Percentiles rank a stretch among this genome's conserved stretches.
These are phyloP conservation scores for Aphelenchoides avenae DNA, from an alignment of 1,140 invertebrate genomes.

Conservation along the genomic window DNA sequence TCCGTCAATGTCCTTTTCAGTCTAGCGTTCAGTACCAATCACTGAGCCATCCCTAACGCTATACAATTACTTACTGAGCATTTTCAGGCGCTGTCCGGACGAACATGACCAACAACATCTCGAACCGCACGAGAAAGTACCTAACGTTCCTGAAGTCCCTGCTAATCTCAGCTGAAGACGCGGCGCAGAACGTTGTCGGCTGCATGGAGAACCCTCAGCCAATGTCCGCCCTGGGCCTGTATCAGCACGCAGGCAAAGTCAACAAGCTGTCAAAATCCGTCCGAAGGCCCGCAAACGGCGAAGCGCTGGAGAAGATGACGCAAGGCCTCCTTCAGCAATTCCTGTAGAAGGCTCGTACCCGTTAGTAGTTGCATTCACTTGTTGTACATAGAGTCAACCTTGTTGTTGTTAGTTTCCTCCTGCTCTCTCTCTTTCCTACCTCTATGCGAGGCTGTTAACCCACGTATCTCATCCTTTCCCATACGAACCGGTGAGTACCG, in stretches of 20 bases:
- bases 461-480: too few species aligned
- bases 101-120: constrained; percentile 13
- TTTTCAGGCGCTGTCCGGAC: constrained; percentile 18
- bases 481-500: too few species aligned
- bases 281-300: constrained; percentile 14
- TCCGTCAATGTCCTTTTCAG: too few species aligned
- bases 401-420: too few species aligned
- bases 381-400: too few species aligned
- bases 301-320: constrained; percentile 3
- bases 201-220: constrained; percentile 17
- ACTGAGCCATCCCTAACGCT: constrained; percentile 5
- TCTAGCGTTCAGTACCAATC: too few species aligned
- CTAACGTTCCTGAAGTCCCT: constrained; percentile 23
- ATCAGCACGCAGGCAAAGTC: constrained; percentile 12
- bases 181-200: constrained; percentile 22
- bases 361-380: too few species aligned
- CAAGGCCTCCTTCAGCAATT: constrained; percentile 1
- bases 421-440: too few species aligned
- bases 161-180: constrained; percentile 13
- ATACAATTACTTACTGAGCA: not conserved
- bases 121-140: constrained; percentile 10
- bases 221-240: constrained; percentile 7
- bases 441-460: too few species aligned
- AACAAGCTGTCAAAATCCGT: constrained; percentile 6
- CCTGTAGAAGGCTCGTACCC: too few species aligned